Conservation (phyloP, 1,140 invertebrate genomes). For the Thalassaphorura encarpata region DNA sequence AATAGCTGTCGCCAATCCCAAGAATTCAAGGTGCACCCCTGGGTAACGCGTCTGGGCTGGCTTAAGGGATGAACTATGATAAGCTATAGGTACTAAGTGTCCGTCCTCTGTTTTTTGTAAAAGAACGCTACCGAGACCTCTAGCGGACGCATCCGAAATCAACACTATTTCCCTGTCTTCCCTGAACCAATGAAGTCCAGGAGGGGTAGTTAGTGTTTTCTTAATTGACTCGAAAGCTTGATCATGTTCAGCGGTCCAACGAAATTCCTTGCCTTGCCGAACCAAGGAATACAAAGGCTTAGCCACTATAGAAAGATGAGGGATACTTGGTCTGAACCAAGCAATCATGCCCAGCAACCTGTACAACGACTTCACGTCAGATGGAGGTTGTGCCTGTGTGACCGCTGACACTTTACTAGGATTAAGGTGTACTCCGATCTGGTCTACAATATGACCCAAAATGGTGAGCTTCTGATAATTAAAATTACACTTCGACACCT, state of each 20-base stretch:
- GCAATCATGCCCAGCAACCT: background rate
- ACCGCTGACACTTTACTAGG: background rate
- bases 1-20: too few species aligned
- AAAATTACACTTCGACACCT: background rate
- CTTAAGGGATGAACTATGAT: background rate
- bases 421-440: conserved; percentile 1
- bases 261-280: background rate
- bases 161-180: background rate
- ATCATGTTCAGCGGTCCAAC: background rate
- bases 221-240: background rate
- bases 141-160: too few species aligned
- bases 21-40: background rate
- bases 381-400: background rate
- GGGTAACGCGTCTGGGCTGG: background rate
- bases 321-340: background rate
- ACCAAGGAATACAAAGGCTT: background rate
- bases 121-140: background rate
- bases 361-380: background rate
- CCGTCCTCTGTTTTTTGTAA: background rate
- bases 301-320: background rate
- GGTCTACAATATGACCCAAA: background rate
- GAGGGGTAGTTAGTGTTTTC: background rate
- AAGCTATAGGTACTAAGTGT: background rate
- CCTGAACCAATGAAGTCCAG: background rate
- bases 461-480: background rate